A percentile compares a stretch with the other conserved stretches of the same genome.
phyloP scores from a whole-genome alignment of 2,113 vertebrate species.

The Monopterus albus region DNA sequence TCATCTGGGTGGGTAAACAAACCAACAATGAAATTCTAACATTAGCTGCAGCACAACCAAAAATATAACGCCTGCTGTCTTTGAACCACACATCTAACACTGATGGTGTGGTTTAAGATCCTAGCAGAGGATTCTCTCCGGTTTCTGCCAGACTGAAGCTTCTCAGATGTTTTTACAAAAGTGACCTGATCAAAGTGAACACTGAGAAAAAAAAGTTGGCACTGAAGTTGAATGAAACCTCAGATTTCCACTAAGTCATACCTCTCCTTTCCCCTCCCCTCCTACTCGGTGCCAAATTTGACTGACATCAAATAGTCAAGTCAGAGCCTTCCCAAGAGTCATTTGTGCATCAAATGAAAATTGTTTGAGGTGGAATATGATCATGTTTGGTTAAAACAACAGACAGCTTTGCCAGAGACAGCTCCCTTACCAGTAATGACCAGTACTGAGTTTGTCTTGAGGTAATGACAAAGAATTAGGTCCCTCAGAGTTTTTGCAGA shows the following conservation, averaged over 20 bases:
- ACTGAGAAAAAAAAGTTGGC: not conserved
- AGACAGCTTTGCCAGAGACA: not conserved
- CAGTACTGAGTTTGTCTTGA: not conserved
- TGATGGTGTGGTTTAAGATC: conserved; percentile 16
- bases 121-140: not conserved
- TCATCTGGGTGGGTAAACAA: conserved; percentile 36
- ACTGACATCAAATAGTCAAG: not conserved
- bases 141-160: not conserved
- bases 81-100: conserved; percentile 1
- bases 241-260: not conserved
- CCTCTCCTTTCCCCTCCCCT: not conserved
- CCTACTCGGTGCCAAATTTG: no score
- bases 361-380: not conserved
- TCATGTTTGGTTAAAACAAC: not conserved
- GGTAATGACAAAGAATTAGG: no score
- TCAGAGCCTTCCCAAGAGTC: no score
- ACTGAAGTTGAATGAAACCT: not conserved
- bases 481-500: no score
- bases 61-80: not conserved
- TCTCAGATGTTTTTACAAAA: not conserved
- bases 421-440: not conserved
- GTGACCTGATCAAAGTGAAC: no score
- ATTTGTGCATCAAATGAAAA: not conserved
- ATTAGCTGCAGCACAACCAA: conserved; percentile 18
- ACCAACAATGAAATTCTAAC: conserved; percentile 41